These are phyloP conservation scores for Pseudococcus longispinus DNA, from an alignment of 2,888 invertebrate species.

Conservation along the genomic window DNA sequence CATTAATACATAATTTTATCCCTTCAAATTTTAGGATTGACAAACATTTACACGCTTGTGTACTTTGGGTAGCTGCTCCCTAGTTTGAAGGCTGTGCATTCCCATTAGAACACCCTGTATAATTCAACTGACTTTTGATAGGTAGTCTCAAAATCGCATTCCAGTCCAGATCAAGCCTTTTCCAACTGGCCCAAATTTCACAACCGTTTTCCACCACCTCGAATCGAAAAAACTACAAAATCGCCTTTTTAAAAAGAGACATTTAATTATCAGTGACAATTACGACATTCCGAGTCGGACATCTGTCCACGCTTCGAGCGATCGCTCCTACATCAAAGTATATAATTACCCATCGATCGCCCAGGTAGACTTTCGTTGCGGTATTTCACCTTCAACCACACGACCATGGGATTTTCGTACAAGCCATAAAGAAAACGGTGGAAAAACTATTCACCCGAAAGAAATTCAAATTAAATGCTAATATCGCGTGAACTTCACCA, in stretches of 20 bases:
- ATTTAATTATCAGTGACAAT: background rate
- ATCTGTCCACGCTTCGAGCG: background rate
- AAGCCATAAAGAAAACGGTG: background rate
- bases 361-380: background rate
- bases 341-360: conserved; percentile 20
- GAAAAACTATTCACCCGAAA: conserved; percentile 18
- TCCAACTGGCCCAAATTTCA: too few species aligned
- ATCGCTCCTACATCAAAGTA: background rate
- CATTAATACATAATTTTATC: too few species aligned
- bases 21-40: too few species aligned
- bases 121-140: too few species aligned
- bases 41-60: too few species aligned
- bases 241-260: background rate
- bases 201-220: background rate
- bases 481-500: conserved; percentile 36
- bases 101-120: too few species aligned
- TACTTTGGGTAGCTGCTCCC: too few species aligned
- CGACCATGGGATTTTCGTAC: conserved; percentile 26
- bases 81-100: too few species aligned
- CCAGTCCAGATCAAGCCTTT: too few species aligned
- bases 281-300: background rate
- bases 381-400: conserved; percentile 4
- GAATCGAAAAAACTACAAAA: background rate
- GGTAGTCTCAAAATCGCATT: too few species aligned
- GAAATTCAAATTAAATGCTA: conserved; percentile 45